phyloP scores from a whole-genome alignment of 2,113 vertebrate species.

The Oryzias celebensis region DNA sequence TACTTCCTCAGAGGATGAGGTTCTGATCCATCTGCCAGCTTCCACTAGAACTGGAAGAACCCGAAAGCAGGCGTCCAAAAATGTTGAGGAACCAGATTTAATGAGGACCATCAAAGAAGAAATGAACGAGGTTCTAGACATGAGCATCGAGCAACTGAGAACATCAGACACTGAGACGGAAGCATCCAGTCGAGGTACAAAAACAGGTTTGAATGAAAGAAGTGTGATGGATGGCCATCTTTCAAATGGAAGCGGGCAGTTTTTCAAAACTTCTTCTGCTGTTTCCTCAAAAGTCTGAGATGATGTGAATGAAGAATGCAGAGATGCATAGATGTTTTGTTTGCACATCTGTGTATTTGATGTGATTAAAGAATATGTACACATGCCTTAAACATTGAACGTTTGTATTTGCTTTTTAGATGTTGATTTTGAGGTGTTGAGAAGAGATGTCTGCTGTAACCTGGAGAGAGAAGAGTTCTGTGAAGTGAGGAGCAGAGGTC shows the following conservation, averaged over 20 bases:
- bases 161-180: conserved; percentile 79
- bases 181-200: conserved; percentile 27
- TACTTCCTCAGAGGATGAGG: conserved; percentile 55
- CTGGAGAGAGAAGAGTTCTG: conserved; percentile 26
- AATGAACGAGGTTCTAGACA: conserved; percentile 54
- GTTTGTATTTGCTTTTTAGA: conserved; percentile 12
- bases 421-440: conserved; percentile 77
- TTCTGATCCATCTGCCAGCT: conserved; percentile 14
- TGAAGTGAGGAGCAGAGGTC: conserved; percentile 47
- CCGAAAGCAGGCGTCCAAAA: conserved; percentile 17
- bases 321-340: too few species aligned
- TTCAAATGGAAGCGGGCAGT: too few species aligned
- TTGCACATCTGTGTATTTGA: background rate
- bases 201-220: too few species aligned
- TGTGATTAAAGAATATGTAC: conserved; percentile 12
- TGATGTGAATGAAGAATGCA: too few species aligned
- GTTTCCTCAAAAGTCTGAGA: too few species aligned
- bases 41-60: conserved; percentile 39
- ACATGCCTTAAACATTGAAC: background rate
- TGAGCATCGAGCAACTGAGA: conserved; percentile 78
- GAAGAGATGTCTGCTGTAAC: conserved; percentile 67
- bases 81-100: conserved; percentile 70
- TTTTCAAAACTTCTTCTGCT: too few species aligned
- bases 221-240: too few species aligned
- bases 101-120: conserved; percentile 79